A percentile compares a stretch with the other conserved stretches of the same genome.
These are phyloP conservation scores for Protobothrops flavoviridis DNA, from an alignment of 2,113 vertebrate species.

Conservation along the genomic window DNA sequence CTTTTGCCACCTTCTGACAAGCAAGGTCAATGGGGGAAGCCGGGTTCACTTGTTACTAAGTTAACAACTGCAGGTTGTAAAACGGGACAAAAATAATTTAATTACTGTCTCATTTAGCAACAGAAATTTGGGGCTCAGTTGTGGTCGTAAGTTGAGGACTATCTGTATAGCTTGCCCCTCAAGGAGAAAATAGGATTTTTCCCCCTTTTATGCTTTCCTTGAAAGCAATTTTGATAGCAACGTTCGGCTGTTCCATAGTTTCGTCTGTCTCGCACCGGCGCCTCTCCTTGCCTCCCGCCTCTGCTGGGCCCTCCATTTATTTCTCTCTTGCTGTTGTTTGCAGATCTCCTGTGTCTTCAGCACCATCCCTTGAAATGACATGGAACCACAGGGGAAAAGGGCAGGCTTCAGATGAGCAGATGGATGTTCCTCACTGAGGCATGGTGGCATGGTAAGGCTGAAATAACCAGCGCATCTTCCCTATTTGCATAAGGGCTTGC, in stretches of 20 bases:
- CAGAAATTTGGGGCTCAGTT: too few species aligned
- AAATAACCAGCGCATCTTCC: background rate
- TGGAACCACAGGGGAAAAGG: background rate
- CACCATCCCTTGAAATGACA: background rate
- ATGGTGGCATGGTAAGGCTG: constrained; percentile 13
- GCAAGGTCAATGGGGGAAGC: too few species aligned
- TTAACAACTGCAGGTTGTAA: too few species aligned
- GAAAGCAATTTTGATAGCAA: background rate
- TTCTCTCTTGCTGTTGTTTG: background rate
- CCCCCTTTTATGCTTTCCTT: background rate
- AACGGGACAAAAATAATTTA: too few species aligned
- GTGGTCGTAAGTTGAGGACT: too few species aligned
- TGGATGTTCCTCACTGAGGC: constrained; percentile 6
- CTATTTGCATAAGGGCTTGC: background rate
- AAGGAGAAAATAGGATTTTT: background rate
- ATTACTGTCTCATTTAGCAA: too few species aligned
- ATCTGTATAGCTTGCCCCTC: background rate
- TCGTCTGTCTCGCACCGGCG: background rate
- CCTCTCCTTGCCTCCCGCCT: background rate
- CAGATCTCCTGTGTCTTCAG: background rate
- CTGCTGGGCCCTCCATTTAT: background rate
- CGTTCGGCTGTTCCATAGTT: background rate
- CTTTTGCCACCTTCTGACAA: too few species aligned
- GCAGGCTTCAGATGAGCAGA: background rate
- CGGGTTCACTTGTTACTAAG: too few species aligned